Percentiles rank a stretch among this genome's conserved stretches.
phyloP scores from a whole-genome alignment of 1,140 invertebrate species.

The Pseudomyrmex sp. region DNA sequence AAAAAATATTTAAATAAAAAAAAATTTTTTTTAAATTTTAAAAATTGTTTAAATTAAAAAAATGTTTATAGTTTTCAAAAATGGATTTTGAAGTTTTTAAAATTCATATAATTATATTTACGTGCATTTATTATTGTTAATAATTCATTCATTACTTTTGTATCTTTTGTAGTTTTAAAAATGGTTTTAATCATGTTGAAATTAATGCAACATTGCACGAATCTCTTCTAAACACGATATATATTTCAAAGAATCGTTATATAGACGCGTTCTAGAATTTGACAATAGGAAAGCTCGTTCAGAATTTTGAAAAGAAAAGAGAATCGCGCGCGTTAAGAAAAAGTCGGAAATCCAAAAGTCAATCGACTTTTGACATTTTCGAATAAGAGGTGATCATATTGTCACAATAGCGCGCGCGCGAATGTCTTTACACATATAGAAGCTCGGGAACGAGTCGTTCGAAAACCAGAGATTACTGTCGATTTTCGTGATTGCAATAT shows the following conservation, averaged over 20 bases:
- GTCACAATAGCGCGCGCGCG: conserved; percentile 41
- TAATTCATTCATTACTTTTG: neutral
- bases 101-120: neutral
- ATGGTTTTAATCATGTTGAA: neutral
- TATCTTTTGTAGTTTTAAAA: neutral
- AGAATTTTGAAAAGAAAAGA: neutral
- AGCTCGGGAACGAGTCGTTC: conserved; percentile 32
- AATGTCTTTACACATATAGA: conserved; percentile 1
- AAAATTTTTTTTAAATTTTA: too few species aligned
- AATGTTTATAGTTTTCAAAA: too few species aligned
- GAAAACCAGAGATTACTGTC: conserved; percentile 67
- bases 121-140: neutral
- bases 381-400: neutral
- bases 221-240: neutral
- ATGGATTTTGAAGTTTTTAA: neutral
- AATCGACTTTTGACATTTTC: conserved; percentile 42
- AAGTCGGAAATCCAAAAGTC: conserved; percentile 14
- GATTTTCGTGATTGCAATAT: conserved; percentile 60
- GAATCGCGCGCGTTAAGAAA: neutral
- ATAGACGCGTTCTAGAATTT: neutral
- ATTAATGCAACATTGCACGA: neutral
- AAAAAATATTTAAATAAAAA: neutral
- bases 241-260: neutral
- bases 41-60: too few species aligned
- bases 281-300: neutral